Evolutionary conservation across 2,888 invertebrate genomes (phyloP).

Genomic region (Drosophila sordidapex): DNA sequence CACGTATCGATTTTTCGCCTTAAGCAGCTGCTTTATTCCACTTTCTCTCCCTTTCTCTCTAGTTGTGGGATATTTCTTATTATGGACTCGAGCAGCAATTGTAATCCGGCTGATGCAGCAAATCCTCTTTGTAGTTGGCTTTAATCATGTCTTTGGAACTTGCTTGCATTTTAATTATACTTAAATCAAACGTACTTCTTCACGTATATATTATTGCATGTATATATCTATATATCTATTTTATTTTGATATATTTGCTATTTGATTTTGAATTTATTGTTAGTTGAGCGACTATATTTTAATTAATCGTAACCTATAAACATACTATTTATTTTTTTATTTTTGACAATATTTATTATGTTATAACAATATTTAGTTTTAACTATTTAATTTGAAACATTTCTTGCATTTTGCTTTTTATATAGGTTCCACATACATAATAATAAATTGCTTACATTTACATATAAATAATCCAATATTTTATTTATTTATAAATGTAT

Average conservation of each 20-base stretch:
- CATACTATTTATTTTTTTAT: background rate
- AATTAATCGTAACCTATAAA: background rate
- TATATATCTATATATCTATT: background rate
- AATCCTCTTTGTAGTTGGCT: constrained; percentile 19
- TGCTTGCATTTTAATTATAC: constrained; percentile 10
- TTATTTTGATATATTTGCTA: background rate
- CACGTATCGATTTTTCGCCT: constrained; percentile 71
- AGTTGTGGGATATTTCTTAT: constrained; percentile 11
- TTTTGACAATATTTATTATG: background rate
- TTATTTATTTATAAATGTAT: no score
- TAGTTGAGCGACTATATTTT: background rate
- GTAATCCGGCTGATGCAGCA: constrained; percentile 28
- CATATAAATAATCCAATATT: background rate
- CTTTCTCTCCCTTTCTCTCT: constrained; percentile 2
- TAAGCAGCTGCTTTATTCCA: constrained; percentile 28
- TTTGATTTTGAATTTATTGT: background rate
- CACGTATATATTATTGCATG: constrained; percentile 2
- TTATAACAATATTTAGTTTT: background rate
- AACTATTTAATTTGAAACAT: background rate
- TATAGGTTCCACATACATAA: background rate
- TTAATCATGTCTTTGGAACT: constrained; percentile 16
- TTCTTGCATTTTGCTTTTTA: background rate
- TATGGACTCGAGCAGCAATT: constrained; percentile 11
- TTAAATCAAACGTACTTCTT: background rate
- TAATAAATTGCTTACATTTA: background rate